These are phyloP conservation scores for Noctua fimbriata DNA, from an alignment of 2,888 invertebrate species.

Conservation along the genomic window DNA sequence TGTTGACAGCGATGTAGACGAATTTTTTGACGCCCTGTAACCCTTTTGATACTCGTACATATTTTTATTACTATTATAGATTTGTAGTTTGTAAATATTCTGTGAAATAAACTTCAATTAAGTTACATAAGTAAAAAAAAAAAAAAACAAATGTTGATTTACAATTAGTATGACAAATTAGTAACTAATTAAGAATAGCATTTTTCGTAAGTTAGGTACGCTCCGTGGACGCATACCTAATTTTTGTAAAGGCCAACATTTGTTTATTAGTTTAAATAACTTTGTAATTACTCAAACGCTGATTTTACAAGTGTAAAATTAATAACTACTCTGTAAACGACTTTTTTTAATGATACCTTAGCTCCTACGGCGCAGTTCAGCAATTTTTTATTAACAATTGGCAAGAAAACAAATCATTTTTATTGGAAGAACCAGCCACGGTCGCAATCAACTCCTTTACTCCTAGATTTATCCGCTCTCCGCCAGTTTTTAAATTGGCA, in stretches of 20 bases:
- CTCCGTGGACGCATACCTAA: neutral
- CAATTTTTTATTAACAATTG: neutral
- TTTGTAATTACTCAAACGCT: neutral
- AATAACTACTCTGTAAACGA: neutral
- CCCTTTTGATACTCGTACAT: too few species aligned
- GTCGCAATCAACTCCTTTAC: slow-evolving; percentile 28
- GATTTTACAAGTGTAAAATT: neutral
- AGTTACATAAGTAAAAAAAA: too few species aligned
- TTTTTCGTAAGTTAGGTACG: slow-evolving; percentile 8
- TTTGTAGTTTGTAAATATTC: too few species aligned
- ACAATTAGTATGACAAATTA: slow-evolving; percentile 8
- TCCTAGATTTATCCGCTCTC: slow-evolving; percentile 33
- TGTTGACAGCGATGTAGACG: too few species aligned
- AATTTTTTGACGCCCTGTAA: too few species aligned
- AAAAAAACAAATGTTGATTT: too few species aligned
- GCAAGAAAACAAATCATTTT: slow-evolving; percentile 34
- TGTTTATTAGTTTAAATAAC: neutral
- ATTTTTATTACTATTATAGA: too few species aligned
- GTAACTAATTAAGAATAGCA: slow-evolving; percentile 22
- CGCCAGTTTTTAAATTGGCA: slow-evolving; percentile 40
- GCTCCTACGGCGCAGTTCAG: neutral
- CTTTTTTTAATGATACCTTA: neutral
- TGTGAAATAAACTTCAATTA: too few species aligned
- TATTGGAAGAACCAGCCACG: slow-evolving; percentile 16
- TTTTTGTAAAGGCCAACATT: neutral